A percentile compares a stretch with the other conserved stretches of the same genome.
Evolutionary conservation across 2,888 invertebrate species (phyloP).

Genomic region (Bibio marci): DNA sequence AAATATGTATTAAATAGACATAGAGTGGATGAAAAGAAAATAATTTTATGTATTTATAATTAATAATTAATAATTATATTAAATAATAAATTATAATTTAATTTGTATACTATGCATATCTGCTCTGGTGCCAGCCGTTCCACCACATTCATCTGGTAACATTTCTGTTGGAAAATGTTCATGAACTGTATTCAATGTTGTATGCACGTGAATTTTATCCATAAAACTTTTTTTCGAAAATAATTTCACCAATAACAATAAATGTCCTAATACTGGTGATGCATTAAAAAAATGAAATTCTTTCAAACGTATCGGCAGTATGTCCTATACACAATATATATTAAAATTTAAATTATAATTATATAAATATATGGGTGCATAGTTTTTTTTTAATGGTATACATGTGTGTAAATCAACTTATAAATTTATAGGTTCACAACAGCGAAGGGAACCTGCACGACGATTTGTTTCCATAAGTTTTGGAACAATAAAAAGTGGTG

Average conservation of each 20-base stretch:
- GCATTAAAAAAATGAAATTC: constrained; percentile 54
- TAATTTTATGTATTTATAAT: no score
- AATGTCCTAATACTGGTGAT: constrained; percentile 48
- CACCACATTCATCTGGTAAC: constrained; percentile 46
- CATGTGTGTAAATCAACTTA: no score
- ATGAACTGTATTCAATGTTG: constrained; percentile 28
- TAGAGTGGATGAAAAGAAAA: no score
- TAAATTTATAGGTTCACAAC: no score
- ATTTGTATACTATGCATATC: no score
- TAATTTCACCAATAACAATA: constrained; percentile 49
- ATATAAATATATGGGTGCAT: not conserved
- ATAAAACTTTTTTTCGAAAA: constrained; percentile 52
- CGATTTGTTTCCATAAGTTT: no score
- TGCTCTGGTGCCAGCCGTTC: constrained; percentile 28
- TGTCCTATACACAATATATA: constrained; percentile 44
- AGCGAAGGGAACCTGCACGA: no score
- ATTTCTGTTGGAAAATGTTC: constrained; percentile 36
- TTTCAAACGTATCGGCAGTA: constrained; percentile 46
- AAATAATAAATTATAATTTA: no score
- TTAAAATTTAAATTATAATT: not conserved
- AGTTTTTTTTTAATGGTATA: no score
- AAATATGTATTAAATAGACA: no score
- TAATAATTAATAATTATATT: no score
- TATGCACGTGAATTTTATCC: constrained; percentile 35
- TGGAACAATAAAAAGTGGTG: no score